Evolutionary conservation across 2,797 vertebrate species (phyloP).

Genomic region (Chaetophractus vellerosus): DNA sequence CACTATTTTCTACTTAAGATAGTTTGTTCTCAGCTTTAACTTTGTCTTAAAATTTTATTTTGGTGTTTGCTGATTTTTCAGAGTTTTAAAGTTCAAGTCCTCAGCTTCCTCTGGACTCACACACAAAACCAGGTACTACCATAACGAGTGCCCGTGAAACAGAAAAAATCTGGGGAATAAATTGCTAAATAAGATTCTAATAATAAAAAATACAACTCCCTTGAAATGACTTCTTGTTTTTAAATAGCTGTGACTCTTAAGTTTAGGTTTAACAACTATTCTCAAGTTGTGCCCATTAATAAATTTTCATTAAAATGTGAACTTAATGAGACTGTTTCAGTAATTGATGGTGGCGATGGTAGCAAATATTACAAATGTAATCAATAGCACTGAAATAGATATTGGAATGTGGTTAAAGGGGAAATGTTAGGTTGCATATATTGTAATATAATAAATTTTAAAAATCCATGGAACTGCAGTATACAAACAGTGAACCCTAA

Average conservation of each 20-base stretch:
- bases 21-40: slow-evolving; percentile 23
- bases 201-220: background rate
- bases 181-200: background rate
- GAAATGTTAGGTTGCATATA: too few relatives aligned
- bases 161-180: background rate
- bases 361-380: too few relatives aligned
- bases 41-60: slow-evolving; percentile 40
- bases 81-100: slow-evolving; percentile 95
- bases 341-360: too few relatives aligned
- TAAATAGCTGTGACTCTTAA: background rate
- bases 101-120: slow-evolving; percentile 95
- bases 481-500: too few relatives aligned
- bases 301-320: background rate
- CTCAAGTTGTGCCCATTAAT: background rate
- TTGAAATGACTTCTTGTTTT: slow-evolving; percentile 13
- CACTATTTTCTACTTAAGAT: slow-evolving; percentile 6
- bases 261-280: slow-evolving; percentile 24
- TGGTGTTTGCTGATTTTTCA: slow-evolving; percentile 86
- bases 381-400: too few relatives aligned
- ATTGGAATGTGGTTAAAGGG: too few relatives aligned
- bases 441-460: too few relatives aligned
- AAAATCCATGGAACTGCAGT: too few relatives aligned
- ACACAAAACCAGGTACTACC: slow-evolving; percentile 92
- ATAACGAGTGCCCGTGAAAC: background rate
- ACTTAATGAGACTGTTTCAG: background rate